These are phyloP conservation scores for Falcaria lacertinaria DNA, from an alignment of 2,888 invertebrate genomes.

Conservation along the genomic window DNA sequence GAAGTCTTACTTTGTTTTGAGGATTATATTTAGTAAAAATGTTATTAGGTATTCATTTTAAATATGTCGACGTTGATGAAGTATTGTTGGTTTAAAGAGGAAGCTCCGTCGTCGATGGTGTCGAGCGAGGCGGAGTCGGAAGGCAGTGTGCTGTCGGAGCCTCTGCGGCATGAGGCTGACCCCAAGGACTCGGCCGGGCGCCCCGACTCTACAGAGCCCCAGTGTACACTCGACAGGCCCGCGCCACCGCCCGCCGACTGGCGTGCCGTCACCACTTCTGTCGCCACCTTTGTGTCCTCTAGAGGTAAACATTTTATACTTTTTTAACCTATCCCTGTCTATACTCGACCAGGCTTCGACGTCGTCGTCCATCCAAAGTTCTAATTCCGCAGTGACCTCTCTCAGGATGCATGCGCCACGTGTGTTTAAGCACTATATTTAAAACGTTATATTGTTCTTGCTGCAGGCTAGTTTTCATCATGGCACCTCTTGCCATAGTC, in stretches of 20 bases:
- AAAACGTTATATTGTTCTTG: too few relatives aligned
- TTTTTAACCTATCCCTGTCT: too few relatives aligned
- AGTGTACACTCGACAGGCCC: slow-evolving; percentile 35
- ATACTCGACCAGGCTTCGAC: too few relatives aligned
- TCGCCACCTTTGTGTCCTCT: slow-evolving; percentile 52
- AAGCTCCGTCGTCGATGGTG: slow-evolving; percentile 71
- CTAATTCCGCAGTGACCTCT: too few relatives aligned
- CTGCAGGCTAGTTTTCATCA: too few relatives aligned
- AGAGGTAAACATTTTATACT: slow-evolving; percentile 54
- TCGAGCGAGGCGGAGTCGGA: slow-evolving; percentile 73
- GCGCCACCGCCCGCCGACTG: slow-evolving; percentile 40
- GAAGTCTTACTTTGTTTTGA: too few relatives aligned
- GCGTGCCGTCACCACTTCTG: slow-evolving; percentile 38
- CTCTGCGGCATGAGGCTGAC: slow-evolving; percentile 43
- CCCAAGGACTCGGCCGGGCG: slow-evolving; percentile 26
- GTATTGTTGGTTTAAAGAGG: slow-evolving; percentile 40
- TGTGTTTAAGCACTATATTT: too few relatives aligned
- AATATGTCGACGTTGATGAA: neutral
- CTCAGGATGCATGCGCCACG: too few relatives aligned
- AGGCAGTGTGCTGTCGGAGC: slow-evolving; percentile 58
- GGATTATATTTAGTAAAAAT: too few relatives aligned
- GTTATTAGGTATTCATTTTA: neutral
- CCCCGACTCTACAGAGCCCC: slow-evolving; percentile 23
- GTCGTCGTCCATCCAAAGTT: too few relatives aligned
- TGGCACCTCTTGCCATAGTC: too few relatives aligned